phyloP scores from a whole-genome alignment of 2,888 invertebrate genomes.

The Drosophila mulleri region DNA sequence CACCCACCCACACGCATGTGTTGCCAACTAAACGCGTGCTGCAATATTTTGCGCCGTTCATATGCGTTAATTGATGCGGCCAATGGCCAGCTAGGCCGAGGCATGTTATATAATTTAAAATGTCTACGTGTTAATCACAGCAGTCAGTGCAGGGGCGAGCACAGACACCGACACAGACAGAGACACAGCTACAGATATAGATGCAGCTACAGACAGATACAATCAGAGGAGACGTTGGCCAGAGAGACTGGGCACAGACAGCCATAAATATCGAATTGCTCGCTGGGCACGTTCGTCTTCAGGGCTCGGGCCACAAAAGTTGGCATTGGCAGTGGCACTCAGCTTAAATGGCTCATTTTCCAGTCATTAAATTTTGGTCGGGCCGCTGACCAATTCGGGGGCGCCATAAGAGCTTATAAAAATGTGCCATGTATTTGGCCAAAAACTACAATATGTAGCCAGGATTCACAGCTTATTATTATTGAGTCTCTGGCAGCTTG shows the following conservation, averaged over 20 bases:
- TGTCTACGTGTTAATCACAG: conserved; percentile 80
- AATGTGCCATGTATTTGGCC: conserved; percentile 22
- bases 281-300: conserved; percentile 63
- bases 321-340: conserved; percentile 65
- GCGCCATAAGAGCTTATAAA: conserved; percentile 65
- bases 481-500: conserved; percentile 71
- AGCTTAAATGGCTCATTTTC: conserved; percentile 79
- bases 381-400: conserved; percentile 71
- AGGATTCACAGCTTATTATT: conserved; percentile 69
- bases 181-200: conserved; percentile 24
- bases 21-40: conserved; percentile 42
- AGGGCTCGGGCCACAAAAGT: conserved; percentile 16
- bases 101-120: conserved; percentile 71
- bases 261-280: conserved; percentile 67
- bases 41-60: conserved; percentile 51
- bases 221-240: conserved; percentile 30
- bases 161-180: conserved; percentile 44
- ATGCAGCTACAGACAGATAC: conserved; percentile 24
- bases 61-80: conserved; percentile 74
- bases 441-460: conserved; percentile 55
- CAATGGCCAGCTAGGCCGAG: conserved; percentile 36
- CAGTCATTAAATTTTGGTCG: conserved; percentile 77
- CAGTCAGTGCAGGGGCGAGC: conserved; percentile 68
- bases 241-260: conserved; percentile 50
- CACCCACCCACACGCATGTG: conserved; percentile 16